Conservation (phyloP, 1,140 invertebrate genomes). For the Oreohelix idahoensis region DNA sequence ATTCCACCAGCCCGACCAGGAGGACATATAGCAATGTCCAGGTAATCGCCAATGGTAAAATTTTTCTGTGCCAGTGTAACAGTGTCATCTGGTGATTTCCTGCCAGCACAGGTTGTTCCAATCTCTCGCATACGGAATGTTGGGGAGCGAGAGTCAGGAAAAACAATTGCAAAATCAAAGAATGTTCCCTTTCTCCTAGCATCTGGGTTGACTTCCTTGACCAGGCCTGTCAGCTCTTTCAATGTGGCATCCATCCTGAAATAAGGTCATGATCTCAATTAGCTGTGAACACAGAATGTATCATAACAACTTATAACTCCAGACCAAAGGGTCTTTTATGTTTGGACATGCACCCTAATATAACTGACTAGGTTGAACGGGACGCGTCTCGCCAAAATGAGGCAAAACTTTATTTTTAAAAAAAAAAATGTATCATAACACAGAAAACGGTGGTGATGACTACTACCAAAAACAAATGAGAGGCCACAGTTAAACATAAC, state of each 20-base stretch:
- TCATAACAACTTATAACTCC: no score
- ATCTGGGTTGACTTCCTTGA: slow-evolving; percentile 98
- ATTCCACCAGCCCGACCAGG: slow-evolving; percentile 74
- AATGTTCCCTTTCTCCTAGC: slow-evolving; percentile 95
- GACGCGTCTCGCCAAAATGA: no score
- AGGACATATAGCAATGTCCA: slow-evolving; percentile 96
- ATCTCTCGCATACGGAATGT: slow-evolving; percentile 93
- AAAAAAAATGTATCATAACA: no score
- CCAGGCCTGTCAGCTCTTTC: slow-evolving; percentile 92
- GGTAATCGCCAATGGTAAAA: slow-evolving; percentile 86
- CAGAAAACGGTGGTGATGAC: no score
- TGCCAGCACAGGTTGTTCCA: slow-evolving; percentile 91
- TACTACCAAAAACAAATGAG: no score
- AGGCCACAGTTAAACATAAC: no score
- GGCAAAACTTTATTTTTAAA: no score
- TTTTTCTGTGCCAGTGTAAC: slow-evolving; percentile 72
- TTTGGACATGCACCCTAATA: no score
- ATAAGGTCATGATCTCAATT: background rate
- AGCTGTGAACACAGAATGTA: background rate
- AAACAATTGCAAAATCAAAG: slow-evolving; percentile 97
- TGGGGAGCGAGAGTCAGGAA: slow-evolving; percentile 86
- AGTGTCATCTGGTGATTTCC: slow-evolving; percentile 81
- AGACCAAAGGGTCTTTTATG: no score
- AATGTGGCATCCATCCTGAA: slow-evolving; percentile 93
- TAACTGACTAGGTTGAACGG: no score